Base-by-base conservation (phyloP, 92 coral and sea anemone species). In the Palythoa grandis region DNA sequence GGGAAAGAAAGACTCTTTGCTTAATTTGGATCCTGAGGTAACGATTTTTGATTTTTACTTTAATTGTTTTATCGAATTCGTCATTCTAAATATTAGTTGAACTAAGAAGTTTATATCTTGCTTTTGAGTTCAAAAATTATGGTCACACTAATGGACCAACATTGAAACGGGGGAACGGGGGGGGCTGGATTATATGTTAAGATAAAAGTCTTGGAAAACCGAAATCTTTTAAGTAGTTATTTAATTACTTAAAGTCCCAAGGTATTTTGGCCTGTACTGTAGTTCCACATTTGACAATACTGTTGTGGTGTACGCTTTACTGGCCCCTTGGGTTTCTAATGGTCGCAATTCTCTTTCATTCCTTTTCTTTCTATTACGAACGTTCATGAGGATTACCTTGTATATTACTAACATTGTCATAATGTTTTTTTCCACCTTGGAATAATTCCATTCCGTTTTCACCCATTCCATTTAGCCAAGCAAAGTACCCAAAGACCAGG, bases 1-100 rank as follows among this genome's bases (percentile, higher is more conserved):
- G 53, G 98, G 95, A 85, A 96, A 96, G 86, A 91, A 93, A 78
- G 99, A 96, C 17, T 95, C 98, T 12, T 88, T 96, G 58, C 92
- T 96, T 14, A 96, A 95, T 82, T 67, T 93, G 50, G 99, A 96
- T 98, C 97, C 92, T 35, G 60, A 76, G 57, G 74, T 57, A 71
- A 8, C 4, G 19, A 1, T 60, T 52, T 70, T 0, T 52, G 47
- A 16, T 6, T 19, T 3, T 9, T 25, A 37, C 39, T 29, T 2
- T 15, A 29, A 11, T 12, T 2, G 1, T 19, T 22, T 4, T 22
- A 65, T 65, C 17, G 24, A 19, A 8, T 65, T n/a, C 11, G 11
- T 65, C 29, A 12, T 65, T 65, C 35, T 29, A 29, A 29, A 29
- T 29, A 29, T 29, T 29, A 29, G 35, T 29, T 29, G 35, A 29